phyloP scores from a whole-genome alignment of 2,797 vertebrate species.

The Hypotaenidia philippensis region DNA sequence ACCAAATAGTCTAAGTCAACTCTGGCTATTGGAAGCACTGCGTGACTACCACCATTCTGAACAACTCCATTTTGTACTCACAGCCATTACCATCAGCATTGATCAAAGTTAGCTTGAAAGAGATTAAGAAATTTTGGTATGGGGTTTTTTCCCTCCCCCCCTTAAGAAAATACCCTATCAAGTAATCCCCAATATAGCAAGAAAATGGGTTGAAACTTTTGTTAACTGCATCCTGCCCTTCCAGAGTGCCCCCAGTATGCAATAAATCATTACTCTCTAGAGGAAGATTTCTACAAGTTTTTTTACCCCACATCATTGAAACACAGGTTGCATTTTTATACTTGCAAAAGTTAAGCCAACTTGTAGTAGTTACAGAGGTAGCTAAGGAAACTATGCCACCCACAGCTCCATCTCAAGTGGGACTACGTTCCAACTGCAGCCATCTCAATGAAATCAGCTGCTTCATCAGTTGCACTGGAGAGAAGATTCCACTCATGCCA shows the following conservation, averaged over 20 bases:
- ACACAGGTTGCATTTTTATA: background rate
- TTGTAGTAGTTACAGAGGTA: accelerated
- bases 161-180: background rate
- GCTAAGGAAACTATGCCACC: background rate
- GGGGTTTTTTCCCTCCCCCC: too few relatives aligned
- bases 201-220: background rate
- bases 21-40: background rate
- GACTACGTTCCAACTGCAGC: accelerated
- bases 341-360: background rate
- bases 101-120: background rate
- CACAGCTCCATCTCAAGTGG: background rate
- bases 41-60: background rate
- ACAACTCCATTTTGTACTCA: background rate
- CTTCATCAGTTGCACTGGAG: background rate
- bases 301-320: background rate
- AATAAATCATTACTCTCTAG: background rate
- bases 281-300: accelerated
- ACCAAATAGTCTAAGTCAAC: background rate
- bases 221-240: background rate
- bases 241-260: background rate
- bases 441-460: background rate
- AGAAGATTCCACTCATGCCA: background rate
- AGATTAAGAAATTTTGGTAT: too few relatives aligned
- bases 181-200: background rate
- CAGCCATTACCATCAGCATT: background rate